Conservation (phyloP, 1,140 invertebrate genomes). For the Hylaeus volcanicus region DNA sequence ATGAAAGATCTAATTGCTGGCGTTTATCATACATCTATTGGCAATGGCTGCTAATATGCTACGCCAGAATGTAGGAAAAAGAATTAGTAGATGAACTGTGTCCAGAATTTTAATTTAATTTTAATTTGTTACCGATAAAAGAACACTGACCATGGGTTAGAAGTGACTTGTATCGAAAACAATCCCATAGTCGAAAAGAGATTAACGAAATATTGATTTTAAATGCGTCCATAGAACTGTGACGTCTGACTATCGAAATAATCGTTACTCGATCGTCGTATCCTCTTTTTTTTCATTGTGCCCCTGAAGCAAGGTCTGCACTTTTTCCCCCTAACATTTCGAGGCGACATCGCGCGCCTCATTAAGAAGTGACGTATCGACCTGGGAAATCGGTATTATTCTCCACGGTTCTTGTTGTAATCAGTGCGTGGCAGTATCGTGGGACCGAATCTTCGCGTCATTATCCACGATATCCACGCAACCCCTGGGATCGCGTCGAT, state of each 20-base stretch:
- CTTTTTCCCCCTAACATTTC: constrained; percentile 21
- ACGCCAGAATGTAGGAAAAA: too few relatives aligned
- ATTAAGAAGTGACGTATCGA: constrained; percentile 55
- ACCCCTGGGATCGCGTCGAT: constrained; percentile 38
- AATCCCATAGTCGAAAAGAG: too few relatives aligned
- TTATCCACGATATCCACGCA: constrained; percentile 50
- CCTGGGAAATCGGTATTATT: constrained; percentile 60
- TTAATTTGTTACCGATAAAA: too few relatives aligned
- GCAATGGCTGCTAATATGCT: too few relatives aligned
- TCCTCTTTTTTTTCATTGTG: background rate
- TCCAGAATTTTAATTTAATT: too few relatives aligned
- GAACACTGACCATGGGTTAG: too few relatives aligned
- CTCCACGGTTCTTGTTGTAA: constrained; percentile 58
- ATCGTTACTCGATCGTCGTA: background rate
- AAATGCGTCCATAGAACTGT: background rate
- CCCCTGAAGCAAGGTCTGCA: constrained; percentile 7
- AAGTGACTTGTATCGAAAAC: too few relatives aligned
- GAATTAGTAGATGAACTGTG: too few relatives aligned
- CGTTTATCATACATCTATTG: too few relatives aligned
- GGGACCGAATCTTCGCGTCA: constrained; percentile 57
- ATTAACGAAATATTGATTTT: too few relatives aligned
- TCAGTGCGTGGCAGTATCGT: constrained; percentile 57
- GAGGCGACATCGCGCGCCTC: constrained; percentile 34
- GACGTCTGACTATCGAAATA: background rate
- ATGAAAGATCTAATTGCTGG: too few relatives aligned